Evolutionary conservation across 2,113 vertebrate species (phyloP).

Genomic region (Myocastor coypus): DNA sequence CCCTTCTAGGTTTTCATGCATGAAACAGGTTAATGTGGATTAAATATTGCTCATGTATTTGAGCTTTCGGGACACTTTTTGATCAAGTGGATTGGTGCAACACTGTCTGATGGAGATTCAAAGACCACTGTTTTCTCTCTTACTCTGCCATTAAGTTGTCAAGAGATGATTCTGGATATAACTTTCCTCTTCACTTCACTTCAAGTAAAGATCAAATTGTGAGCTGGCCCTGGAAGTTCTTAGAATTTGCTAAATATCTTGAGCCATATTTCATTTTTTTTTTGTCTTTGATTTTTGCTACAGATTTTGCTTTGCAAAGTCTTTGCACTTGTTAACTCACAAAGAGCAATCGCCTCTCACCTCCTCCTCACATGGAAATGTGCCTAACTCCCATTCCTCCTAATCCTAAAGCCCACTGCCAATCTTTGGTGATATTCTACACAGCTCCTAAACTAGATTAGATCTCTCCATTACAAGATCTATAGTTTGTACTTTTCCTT

Average conservation of each 20-base stretch:
- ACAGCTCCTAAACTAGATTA: not conserved
- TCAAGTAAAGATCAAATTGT: not conserved
- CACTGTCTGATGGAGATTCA: not conserved
- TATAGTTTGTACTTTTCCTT: not conserved
- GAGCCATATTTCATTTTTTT: not conserved
- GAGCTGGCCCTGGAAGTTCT: not conserved
- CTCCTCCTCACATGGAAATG: not conserved
- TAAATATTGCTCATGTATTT: constrained; percentile 22
- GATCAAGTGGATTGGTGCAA: not conserved
- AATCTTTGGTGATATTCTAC: not conserved
- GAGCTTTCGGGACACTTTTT: not conserved
- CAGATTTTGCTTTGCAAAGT: not conserved
- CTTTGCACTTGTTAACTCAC: not conserved
- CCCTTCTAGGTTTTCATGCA: constrained; percentile 39
- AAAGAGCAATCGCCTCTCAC: not conserved
- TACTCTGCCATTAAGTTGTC: not conserved
- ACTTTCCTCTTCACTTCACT: not conserved
- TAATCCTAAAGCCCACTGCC: not conserved
- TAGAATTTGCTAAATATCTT: not conserved
- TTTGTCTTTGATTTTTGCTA: not conserved
- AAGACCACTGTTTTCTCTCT: not conserved
- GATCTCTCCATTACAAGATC: not conserved
- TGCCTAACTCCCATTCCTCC: not conserved
- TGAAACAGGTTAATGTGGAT: not conserved
- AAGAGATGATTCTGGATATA: not conserved